Evolutionary conservation across 2,797 vertebrate genomes (phyloP), one percentile per base, ranked within the genome.

Genomic region (Urosaurus nigricauda): DNA sequence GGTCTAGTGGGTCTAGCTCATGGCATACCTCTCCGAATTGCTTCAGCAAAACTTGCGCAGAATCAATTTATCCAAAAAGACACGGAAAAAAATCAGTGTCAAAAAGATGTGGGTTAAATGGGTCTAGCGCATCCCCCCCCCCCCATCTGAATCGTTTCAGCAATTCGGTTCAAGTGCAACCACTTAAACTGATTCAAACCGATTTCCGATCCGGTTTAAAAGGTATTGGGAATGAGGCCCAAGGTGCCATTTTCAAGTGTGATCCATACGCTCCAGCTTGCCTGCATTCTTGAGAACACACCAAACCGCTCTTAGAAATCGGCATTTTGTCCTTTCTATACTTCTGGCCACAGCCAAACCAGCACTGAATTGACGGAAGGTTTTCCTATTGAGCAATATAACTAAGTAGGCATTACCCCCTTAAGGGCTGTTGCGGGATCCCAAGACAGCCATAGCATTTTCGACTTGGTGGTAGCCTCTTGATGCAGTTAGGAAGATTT

Each of bases 381-480:
- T 86, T 81, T 89, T 83, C 88, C 88, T 86, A 92, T 88, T 75
- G 90, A 16, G 0, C 88, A 40, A 17, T 21, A 0, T 1, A 71
- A 3, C 83, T 79, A 0, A 0, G 85, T 85, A 87, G 93, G 75
- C 82, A 88, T 63, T 87, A 13, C 86, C 83, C 88, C 75, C 87
- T 26, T 0, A n/a, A 91, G 88, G 89, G 89, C 84, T 84, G 65
- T 88, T 79, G 90, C 77, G 0, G 47, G 91, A 90, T 94, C 90
- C 88, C 88, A 79, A 75, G 93, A 91, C 90, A 92, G 75, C 7
- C 21, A 63, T 84, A 88, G 87, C 91, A 89, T 92, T 90, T 89
- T 87, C 86, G 92, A 68, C 37, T 14, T 87, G 89, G 85, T 88
- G 63, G 89, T 93, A 93, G 89, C 86, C 6, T 0, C 91, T 88